Evolutionary conservation across 2,113 vertebrate species (phyloP).

Genomic region (Nipponia nippon): DNA sequence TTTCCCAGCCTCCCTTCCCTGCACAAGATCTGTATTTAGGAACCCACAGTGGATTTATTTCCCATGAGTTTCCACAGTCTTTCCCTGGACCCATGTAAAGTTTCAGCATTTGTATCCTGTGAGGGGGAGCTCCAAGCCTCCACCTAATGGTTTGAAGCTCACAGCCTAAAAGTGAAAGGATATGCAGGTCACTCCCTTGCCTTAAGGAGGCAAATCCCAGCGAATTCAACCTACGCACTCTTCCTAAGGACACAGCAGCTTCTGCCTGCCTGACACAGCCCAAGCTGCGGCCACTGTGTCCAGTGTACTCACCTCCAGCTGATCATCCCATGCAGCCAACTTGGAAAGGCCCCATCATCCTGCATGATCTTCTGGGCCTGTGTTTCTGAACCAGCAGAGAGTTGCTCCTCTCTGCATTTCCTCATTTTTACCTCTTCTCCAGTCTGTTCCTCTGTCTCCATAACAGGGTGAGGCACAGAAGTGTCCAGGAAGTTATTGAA

Average conservation of each 20-base stretch:
- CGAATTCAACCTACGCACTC: background rate
- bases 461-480: too few relatives aligned
- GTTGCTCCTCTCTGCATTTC: too few relatives aligned
- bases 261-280: background rate
- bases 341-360: too few relatives aligned
- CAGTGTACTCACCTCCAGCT: too few relatives aligned
- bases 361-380: too few relatives aligned
- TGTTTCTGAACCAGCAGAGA: too few relatives aligned
- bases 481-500: too few relatives aligned
- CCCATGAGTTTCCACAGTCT: background rate
- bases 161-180: background rate
- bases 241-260: background rate
- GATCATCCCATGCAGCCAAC: too few relatives aligned
- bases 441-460: too few relatives aligned
- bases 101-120: background rate
- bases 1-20: background rate
- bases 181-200: background rate
- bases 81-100: background rate
- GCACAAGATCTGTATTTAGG: background rate
- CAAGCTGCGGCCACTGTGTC: background rate
- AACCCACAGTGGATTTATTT: background rate
- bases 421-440: too few relatives aligned
- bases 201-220: background rate
- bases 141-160: background rate
- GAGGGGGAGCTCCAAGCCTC: background rate